phyloP scores from a whole-genome alignment of 92 coral and sea anemone species.

The Palythoa heliodiscus region DNA sequence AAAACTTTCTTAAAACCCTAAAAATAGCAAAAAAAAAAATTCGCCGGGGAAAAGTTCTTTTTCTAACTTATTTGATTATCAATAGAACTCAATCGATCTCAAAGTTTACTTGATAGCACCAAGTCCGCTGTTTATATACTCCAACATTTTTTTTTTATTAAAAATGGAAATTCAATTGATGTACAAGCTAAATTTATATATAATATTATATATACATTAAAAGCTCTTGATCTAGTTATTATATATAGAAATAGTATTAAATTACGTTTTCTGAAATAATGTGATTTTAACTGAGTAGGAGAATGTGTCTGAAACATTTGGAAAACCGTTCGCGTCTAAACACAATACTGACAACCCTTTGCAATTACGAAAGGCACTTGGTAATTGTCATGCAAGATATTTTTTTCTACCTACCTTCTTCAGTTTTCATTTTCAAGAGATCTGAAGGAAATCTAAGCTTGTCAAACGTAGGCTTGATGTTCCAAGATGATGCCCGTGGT shows the following conservation, averaged over 20 bases:
- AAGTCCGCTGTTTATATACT: not conserved
- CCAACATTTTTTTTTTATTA: not conserved
- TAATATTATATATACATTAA: not conserved
- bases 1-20: too few species aligned
- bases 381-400: not conserved
- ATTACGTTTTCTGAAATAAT: conserved; percentile 2
- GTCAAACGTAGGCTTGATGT: conserved; percentile 30
- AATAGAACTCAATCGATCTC: too few species aligned
- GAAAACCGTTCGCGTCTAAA: not conserved
- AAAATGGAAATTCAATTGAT: conserved; percentile 11
- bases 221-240: not conserved
- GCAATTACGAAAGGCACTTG: too few species aligned
- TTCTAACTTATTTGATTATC: too few species aligned
- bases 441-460: conserved; percentile 21
- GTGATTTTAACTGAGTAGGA: not conserved
- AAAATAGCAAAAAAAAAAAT: too few species aligned
- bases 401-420: conserved; percentile 22
- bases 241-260: not conserved
- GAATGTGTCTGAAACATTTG: not conserved
- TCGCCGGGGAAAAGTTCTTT: too few species aligned
- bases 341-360: not conserved
- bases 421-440: conserved; percentile 28
- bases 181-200: not conserved
- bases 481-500: conserved; percentile 30
- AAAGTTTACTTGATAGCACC: not conserved